Percentiles rank a stretch among this genome's conserved stretches.
phyloP scores from a whole-genome alignment of 2,888 invertebrate genomes.

The Synanthedon formicaeformis region DNA sequence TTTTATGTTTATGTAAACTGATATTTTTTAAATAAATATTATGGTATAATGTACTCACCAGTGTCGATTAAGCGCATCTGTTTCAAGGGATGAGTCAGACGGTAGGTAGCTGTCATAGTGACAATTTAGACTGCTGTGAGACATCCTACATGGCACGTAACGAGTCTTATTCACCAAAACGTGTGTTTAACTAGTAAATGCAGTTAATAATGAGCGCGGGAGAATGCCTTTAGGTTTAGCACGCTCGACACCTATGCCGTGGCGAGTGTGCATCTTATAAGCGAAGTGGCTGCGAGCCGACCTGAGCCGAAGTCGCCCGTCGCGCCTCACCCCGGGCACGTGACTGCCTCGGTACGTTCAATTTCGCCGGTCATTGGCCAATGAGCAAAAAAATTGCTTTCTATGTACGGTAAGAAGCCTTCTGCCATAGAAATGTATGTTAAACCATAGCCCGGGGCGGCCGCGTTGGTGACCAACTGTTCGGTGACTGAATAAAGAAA shows the following conservation, averaged over 20 bases:
- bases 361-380: conserved; percentile 64
- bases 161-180: conserved; percentile 46
- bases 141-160: conserved; percentile 67
- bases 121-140: conserved; percentile 63
- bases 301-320: conserved; percentile 44
- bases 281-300: conserved; percentile 49
- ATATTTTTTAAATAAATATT: background rate
- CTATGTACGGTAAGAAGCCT: conserved; percentile 37
- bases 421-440: conserved; percentile 48
- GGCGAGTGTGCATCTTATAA: conserved; percentile 65
- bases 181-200: conserved; percentile 36
- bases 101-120: conserved; percentile 65
- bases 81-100: conserved; percentile 63
- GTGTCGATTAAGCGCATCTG: conserved; percentile 64
- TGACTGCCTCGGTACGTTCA: conserved; percentile 58
- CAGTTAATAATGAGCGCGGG: conserved; percentile 35
- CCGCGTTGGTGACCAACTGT: conserved; percentile 23
- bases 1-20: background rate
- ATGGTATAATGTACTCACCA: conserved; percentile 39
- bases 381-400: conserved; percentile 41
- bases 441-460: conserved; percentile 36
- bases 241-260: conserved; percentile 62
- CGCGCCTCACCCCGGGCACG: conserved; percentile 69
- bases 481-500: conserved; percentile 22
- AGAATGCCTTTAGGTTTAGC: conserved; percentile 57